A percentile compares a stretch with the other conserved stretches of the same genome.
Conservation (phyloP, 2,888 invertebrate genomes). For the Amiota minor region DNA sequence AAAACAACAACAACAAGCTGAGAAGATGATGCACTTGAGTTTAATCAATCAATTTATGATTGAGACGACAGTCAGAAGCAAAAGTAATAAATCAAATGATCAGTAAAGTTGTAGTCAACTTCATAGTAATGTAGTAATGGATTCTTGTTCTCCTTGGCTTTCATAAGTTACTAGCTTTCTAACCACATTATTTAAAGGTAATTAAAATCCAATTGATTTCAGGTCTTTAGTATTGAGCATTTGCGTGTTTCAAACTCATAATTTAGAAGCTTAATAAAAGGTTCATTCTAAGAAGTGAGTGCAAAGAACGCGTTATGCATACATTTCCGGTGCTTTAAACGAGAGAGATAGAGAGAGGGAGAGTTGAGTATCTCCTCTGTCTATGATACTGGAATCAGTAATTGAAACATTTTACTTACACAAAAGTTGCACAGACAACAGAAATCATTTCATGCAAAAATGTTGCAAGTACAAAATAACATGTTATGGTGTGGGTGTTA, state of each 20-base stretch:
- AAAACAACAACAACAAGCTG: too few species aligned
- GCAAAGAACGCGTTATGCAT: conserved; percentile 3
- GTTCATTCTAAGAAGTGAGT: neutral
- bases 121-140: too few species aligned
- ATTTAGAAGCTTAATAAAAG: neutral
- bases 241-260: conserved; percentile 18
- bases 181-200: too few species aligned
- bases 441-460: conserved; percentile 7
- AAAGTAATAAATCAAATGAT: too few species aligned
- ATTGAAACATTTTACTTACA: conserved; percentile 27
- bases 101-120: too few species aligned
- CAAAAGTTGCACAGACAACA: neutral
- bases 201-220: too few species aligned
- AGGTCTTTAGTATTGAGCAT: neutral
- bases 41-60: too few species aligned
- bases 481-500: conserved; percentile 20
- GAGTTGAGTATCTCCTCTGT: neutral
- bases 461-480: neutral
- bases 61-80: too few species aligned
- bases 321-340: conserved; percentile 15
- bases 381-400: neutral
- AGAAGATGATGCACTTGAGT: too few species aligned
- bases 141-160: too few species aligned
- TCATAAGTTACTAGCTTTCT: too few species aligned
- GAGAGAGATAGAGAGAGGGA: neutral